Evolutionary conservation across 35 echinoderm and acorn worm genomes (phyloP).

Genomic region (Ophioderma brevispina): DNA sequence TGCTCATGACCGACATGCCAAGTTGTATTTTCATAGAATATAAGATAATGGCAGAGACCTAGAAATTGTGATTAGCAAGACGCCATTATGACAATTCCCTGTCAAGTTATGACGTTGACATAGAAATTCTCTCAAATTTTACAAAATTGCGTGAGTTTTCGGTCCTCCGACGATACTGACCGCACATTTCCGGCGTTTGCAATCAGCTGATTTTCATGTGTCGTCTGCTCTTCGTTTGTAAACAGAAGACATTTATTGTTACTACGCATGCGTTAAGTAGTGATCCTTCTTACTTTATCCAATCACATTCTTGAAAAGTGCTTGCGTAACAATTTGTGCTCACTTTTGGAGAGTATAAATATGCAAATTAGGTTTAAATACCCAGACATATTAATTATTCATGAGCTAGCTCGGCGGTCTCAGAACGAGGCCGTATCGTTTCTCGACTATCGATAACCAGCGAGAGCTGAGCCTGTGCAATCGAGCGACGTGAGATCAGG

Average conservation of each 20-base stretch:
- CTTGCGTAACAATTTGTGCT: slow-evolving; percentile 1
- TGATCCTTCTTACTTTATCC: not conserved
- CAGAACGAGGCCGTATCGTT: not conserved
- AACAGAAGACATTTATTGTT: not conserved
- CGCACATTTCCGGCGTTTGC: too few species aligned
- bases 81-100: too few species aligned
- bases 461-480: not conserved
- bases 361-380: slow-evolving; percentile 12
- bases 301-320: not conserved
- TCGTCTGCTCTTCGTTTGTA: slow-evolving; percentile 11
- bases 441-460: not conserved
- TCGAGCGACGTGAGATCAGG: not conserved
- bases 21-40: too few species aligned
- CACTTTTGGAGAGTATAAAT: not conserved
- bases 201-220: slow-evolving; percentile 2
- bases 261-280: not conserved
- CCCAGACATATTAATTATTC: slow-evolving; percentile 5
- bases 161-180: too few species aligned
- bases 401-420: not conserved
- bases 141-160: too few species aligned
- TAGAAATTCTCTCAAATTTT: too few species aligned
- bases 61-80: too few species aligned
- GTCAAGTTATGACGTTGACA: too few species aligned
- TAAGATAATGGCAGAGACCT: too few species aligned
- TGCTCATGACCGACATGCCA: too few species aligned